Percentiles rank a stretch among this genome's conserved stretches.
Evolutionary conservation across 2,888 invertebrate genomes (phyloP).

Genomic region (Melipona beecheii): DNA sequence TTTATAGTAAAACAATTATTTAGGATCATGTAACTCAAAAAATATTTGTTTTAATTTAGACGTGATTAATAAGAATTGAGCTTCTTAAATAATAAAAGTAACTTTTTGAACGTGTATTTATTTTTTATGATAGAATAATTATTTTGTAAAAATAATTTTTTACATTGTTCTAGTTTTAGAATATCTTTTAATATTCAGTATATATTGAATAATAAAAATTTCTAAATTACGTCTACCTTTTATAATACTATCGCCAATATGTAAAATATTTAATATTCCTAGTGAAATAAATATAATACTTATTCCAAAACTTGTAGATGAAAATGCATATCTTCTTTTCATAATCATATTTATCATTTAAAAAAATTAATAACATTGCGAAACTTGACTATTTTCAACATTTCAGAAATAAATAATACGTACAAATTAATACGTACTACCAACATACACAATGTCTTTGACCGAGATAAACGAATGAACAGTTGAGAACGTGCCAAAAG

Average conservation of each 20-base stretch:
- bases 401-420: too few species aligned
- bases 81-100: background rate
- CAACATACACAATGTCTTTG: background rate
- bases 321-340: background rate
- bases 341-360: background rate
- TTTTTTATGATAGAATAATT: background rate
- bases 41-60: background rate
- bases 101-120: background rate
- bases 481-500: background rate
- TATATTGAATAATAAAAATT: too few species aligned
- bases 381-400: too few species aligned
- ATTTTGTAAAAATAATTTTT: background rate
- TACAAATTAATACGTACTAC: background rate
- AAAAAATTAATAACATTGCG: too few species aligned
- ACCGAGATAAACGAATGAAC: background rate
- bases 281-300: too few species aligned
- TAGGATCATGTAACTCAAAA: background rate
- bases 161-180: too few species aligned
- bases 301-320: too few species aligned
- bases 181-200: too few species aligned
- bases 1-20: too few species aligned
- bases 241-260: too few species aligned
- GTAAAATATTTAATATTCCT: too few species aligned
- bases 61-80: background rate
- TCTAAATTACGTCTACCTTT: too few species aligned